Evolutionary conservation across 2,113 vertebrate genomes (phyloP), one percentile per base, ranked within the genome.

Genomic region (Crypturellus undulatus): DNA sequence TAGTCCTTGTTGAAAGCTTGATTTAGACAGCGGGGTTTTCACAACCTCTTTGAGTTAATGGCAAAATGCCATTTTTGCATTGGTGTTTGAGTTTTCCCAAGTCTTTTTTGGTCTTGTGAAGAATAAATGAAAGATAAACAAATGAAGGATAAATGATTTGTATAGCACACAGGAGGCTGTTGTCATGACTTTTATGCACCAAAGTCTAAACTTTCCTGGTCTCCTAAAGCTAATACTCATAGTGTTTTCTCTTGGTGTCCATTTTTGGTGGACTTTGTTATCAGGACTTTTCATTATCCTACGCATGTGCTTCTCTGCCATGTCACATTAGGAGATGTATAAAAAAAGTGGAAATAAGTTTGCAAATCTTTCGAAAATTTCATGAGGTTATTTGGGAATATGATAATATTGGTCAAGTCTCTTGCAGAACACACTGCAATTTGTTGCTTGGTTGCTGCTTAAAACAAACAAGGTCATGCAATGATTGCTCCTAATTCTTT

Each of bases 381-480:
- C 25, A 1, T 28, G 20, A 9, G 59, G 59, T 54, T 62, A 1
- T 52, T 20, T 9, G 51, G 69, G 58, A 52, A 24, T 7, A 36
- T 0, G 6, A 12, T 15, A 19, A 76, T 45, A 28, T 56, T n/a
- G 34, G 38, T 15, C 59, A n/a, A 12, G 17, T 24, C 38, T 34
- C 0, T 0, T 3, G 24, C 20, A 54, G 52, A 47, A 25, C 0
- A 0, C 43, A n/a, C 6, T 43, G 20, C n/a, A 54, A 28, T 15
- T 28, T 54, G 26, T 54, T 15, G 26, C 26, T 54, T 10, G 51
- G 28, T 24, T 4, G 32, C 3, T 64, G 38, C 52, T 75, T 15
- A 21, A 81, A 52, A 17, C 19, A 4, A 1, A 4, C 42, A 67
- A 45, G 30, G 69, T 7, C 64, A 40, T 4, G 0, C 13, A 21